phyloP scores from a whole-genome alignment of 30 jellyfish, hydroid and myxozoan genomes.

The Turritopsis rubra region DNA sequence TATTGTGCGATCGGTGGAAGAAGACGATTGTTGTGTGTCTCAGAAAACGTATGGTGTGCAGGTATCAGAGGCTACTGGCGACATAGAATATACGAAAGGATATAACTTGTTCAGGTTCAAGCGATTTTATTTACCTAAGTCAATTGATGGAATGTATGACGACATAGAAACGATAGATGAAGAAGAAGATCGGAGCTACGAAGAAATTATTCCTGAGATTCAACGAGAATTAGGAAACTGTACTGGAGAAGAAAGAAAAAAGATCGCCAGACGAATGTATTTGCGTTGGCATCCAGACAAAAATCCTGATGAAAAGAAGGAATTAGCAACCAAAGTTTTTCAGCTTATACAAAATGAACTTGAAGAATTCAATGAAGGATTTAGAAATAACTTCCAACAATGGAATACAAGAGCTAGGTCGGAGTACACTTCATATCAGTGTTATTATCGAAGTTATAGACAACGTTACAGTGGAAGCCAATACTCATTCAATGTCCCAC shows the following conservation, averaged over 20 bases:
- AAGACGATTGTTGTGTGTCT: not conserved
- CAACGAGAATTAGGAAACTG: slow-evolving; percentile 1
- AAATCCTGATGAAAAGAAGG: slow-evolving; percentile 47
- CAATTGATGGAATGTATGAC: not conserved
- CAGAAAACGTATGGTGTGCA: slow-evolving; percentile 10
- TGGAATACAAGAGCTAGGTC: slow-evolving; percentile 16
- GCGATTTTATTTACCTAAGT: not conserved
- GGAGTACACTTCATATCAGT: not conserved
- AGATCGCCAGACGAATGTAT: slow-evolving; percentile 43
- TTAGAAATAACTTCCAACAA: not conserved
- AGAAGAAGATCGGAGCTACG: slow-evolving; percentile 20
- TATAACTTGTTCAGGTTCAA: not conserved
- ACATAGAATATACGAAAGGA: not conserved
- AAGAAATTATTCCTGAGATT: slow-evolving; percentile 24
- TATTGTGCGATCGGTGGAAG: not conserved
- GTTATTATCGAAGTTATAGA: not conserved
- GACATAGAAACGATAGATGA: not conserved
- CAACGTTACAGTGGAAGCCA: not conserved
- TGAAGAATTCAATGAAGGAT: slow-evolving; percentile 10
- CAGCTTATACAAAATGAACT: slow-evolving; percentile 35
- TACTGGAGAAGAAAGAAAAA: slow-evolving; percentile 28
- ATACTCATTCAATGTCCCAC: slow-evolving; percentile 12
- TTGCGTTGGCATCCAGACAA: slow-evolving; percentile 81
- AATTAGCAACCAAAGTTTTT: slow-evolving; percentile 45
- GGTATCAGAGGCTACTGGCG: not conserved